A percentile compares a stretch with the other conserved stretches of the same genome.
phyloP scores from a whole-genome alignment of 2,888 invertebrate genomes.

The Tetragnatha montana region DNA sequence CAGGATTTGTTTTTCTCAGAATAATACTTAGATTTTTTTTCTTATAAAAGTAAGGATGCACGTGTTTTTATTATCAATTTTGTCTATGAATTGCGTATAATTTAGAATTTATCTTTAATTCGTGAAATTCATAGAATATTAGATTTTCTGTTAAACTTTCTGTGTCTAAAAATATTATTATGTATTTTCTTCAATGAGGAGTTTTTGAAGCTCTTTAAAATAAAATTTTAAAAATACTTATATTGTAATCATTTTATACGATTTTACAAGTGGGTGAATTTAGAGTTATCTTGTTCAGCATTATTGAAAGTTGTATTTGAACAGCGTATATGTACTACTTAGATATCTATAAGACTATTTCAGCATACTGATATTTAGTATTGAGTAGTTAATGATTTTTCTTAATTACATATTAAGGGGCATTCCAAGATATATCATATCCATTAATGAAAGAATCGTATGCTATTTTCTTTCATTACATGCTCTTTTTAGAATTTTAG shows the following conservation, averaged over 20 bases:
- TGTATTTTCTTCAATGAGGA: background rate
- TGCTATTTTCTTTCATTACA: background rate
- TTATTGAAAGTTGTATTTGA: background rate
- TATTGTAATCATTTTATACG: too few species aligned
- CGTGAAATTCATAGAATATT: too few species aligned
- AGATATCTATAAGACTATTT: background rate
- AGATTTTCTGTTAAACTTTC: too few species aligned
- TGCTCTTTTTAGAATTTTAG: background rate
- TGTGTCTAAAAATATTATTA: background rate
- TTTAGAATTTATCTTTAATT: too few species aligned
- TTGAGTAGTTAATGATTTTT: background rate
- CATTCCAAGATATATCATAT: conserved; percentile 67
- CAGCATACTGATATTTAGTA: background rate
- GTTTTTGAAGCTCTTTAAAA: too few species aligned
- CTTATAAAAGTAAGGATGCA: too few species aligned
- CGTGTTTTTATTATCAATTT: too few species aligned
- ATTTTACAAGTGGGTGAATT: background rate
- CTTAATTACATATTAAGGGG: conserved; percentile 41
- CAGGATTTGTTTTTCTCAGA: too few species aligned
- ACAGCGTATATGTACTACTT: background rate
- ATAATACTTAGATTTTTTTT: too few species aligned
- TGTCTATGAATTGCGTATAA: too few species aligned
- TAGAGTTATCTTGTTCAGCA: background rate
- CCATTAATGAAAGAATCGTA: conserved; percentile 17
- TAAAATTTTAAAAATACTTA: too few species aligned